Evolutionary conservation across 2,113 vertebrate species (phyloP).

Genomic region (Benitochromis conjunctus): DNA sequence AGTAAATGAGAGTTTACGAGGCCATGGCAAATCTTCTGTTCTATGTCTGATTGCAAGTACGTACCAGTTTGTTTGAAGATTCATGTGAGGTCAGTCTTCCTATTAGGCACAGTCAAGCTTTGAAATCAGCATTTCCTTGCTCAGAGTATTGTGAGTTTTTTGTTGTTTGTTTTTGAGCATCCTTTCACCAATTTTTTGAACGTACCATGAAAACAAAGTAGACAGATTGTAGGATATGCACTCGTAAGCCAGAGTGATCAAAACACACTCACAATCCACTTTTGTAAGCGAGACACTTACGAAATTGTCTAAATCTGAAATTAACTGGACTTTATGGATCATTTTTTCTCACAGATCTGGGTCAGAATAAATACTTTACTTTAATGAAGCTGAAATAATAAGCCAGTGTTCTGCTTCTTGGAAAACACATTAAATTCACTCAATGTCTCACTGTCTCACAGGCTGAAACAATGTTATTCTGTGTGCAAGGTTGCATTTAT

Average conservation of each 20-base stretch:
- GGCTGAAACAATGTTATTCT: not conserved
- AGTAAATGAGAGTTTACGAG: not conserved
- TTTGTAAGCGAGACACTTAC: slow-evolving; percentile 21
- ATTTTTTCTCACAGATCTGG: not conserved
- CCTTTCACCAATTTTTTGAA: slow-evolving; percentile 13
- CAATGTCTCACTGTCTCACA: not conserved
- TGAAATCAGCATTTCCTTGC: slow-evolving; percentile 31
- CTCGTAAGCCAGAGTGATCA: not conserved
- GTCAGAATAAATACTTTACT: not conserved
- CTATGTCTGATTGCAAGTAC: not conserved
- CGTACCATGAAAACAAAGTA: slow-evolving; percentile 14
- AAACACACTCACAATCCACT: slow-evolving; percentile 36
- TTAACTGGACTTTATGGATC: not conserved
- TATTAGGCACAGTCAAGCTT: slow-evolving; percentile 42
- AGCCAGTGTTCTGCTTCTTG: not conserved
- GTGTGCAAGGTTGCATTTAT: not conserved
- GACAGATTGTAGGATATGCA: not conserved
- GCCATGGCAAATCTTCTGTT: not conserved
- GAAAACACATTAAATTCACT: not conserved
- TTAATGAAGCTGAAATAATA: not conserved
- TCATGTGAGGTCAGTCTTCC: slow-evolving; percentile 1
- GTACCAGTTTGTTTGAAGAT: not conserved
- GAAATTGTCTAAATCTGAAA: not conserved
- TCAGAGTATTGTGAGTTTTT: slow-evolving; percentile 5
- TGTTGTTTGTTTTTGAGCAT: not conserved